phyloP scores from a whole-genome alignment of 2,113 vertebrate genomes.

The Istiophorus platypterus region DNA sequence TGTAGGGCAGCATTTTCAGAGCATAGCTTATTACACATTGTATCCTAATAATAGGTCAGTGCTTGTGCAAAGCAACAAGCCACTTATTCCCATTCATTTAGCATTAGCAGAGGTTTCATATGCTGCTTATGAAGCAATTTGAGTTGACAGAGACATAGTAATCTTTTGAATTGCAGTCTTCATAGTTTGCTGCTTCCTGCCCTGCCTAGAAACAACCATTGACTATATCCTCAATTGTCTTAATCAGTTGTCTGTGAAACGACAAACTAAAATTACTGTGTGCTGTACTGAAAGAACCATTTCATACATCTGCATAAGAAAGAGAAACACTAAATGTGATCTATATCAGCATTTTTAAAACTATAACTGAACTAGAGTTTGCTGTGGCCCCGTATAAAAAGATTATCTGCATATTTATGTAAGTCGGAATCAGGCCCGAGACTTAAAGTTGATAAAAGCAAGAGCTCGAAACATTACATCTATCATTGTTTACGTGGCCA shows the following conservation, averaged over 20 bases:
- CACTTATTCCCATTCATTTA: constrained; percentile 50
- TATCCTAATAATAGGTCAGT: constrained; percentile 74
- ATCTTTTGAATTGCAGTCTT: constrained; percentile 9
- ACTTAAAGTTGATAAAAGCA: constrained; percentile 18
- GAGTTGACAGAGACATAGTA: not conserved
- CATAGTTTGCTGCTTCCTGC: constrained; percentile 14
- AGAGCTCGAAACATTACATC: not conserved
- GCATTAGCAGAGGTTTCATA: constrained; percentile 24
- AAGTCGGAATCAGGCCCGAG: not conserved
- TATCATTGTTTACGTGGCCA: constrained; percentile 30
- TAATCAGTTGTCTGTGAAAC: not conserved
- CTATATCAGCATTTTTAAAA: not conserved
- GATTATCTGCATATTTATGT: not conserved
- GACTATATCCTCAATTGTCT: not conserved
- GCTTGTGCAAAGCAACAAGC: constrained; percentile 35
- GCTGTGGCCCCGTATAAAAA: not conserved
- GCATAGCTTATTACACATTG: constrained; percentile 75
- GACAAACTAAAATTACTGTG: not conserved
- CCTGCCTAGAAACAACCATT: not conserved
- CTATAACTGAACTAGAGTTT: not conserved
- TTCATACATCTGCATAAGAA: not conserved
- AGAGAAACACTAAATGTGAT: not conserved
- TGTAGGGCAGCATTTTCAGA: constrained; percentile 70
- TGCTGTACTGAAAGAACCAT: not conserved
- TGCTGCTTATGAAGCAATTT: constrained; percentile 22